Evolutionary conservation across 1,140 invertebrate species (phyloP), one percentile per base, ranked within the genome.

Genomic region (Aphaenogaster ashmeadi): DNA sequence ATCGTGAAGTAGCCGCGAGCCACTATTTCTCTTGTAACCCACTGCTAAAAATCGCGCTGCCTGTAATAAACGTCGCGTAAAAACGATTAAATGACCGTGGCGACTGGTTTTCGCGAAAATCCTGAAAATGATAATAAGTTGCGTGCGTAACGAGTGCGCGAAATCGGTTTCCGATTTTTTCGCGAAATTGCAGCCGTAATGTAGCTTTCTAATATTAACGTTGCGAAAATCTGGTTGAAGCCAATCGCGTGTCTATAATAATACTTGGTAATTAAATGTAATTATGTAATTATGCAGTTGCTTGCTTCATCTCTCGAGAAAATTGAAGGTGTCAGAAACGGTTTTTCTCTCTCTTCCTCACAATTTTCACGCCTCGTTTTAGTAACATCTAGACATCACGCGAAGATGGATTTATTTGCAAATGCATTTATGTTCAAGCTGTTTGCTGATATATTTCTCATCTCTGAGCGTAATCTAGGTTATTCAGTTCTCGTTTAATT

Each of bases 261-360:
- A 69, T 50, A 33, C 21, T 7, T 41, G 66, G 41, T 27, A 69
- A 69, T 69, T 50, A 69, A 50, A 50, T 50, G 11, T 78, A 64
- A 64, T 62, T 78, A 78, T 13, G 27, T 4, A 3, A 38, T 36
- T 56, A 33, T 54, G 13, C 27, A 21, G n/a, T 21, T 41, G 47
- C 5, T 36, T 66, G 41, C n/a, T 71, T 41, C 21, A 54, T 71
- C 27, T 81, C 9, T 41, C 44, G 11, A 54, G 38, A 67, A 38
- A 69, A 41, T 66, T 71, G n/a, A 50, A 33, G 58, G 18, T 21
- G 15, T 62, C 15, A 27, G 18, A 15, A 58, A 41, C 11, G 36
- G 9, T 18, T 74, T n/a, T 21, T 18, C 8, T 52, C 38, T 38
- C 21, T n/a, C 2, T 38, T 3, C 13, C 0, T 56, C n/a, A 56